Evolutionary conservation across 2,113 vertebrate species (phyloP).

Genomic region (Origma solitaria): DNA sequence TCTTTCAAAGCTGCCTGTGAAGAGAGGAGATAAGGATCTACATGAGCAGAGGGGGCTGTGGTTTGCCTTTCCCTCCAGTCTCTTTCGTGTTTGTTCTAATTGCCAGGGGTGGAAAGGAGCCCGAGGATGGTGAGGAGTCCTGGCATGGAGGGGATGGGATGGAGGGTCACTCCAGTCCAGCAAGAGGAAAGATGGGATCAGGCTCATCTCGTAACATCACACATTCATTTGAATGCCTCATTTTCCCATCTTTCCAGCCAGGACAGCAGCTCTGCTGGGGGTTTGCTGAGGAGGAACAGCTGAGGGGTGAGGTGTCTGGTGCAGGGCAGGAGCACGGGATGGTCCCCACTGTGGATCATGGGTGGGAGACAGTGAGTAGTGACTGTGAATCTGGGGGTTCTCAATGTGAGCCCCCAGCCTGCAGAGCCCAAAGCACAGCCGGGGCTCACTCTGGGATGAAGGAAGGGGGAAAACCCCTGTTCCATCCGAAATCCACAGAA

Average conservation of each 20-base stretch:
- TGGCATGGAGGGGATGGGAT: not conserved
- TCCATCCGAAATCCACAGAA: not conserved
- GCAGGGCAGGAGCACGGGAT: not conserved
- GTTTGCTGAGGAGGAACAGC: not conserved
- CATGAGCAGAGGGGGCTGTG: not conserved
- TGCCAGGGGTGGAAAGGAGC: not conserved
- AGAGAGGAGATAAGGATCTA: slow-evolving; percentile 28
- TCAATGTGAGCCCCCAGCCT: not conserved
- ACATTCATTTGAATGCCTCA: not conserved
- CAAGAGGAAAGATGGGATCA: not conserved
- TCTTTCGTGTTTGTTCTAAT: not conserved
- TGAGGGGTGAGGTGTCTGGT: not conserved
- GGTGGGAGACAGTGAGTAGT: fast-evolving
- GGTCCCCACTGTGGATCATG: not conserved
- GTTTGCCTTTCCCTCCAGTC: not conserved
- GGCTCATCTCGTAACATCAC: not conserved
- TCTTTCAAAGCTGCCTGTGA: slow-evolving; percentile 34
- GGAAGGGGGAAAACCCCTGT: not conserved
- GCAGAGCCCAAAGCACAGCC: not conserved
- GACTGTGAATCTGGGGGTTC: not conserved
- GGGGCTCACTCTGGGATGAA: not conserved
- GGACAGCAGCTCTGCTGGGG: not conserved
- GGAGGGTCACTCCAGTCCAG: not conserved
- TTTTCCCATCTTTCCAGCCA: not conserved
- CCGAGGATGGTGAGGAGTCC: fast-evolving